phyloP scores from a whole-genome alignment of 2,888 invertebrate species.

The Chironomus tentans region DNA sequence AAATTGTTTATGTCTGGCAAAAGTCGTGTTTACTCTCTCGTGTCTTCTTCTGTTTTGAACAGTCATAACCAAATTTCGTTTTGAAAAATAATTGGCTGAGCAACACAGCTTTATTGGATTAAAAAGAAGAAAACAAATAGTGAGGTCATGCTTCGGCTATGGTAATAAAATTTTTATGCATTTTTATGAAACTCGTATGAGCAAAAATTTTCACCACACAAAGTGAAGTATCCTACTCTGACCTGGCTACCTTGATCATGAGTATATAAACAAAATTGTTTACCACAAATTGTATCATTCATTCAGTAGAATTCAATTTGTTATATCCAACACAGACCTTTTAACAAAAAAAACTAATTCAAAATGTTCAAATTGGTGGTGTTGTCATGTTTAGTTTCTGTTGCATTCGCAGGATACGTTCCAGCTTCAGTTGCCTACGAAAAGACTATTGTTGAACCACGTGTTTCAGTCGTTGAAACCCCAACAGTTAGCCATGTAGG shows the following conservation, averaged over 20 bases:
- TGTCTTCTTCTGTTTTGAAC: too few species aligned
- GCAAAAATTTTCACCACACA: too few species aligned
- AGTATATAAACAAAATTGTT: conserved; percentile 14
- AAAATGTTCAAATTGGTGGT: conserved; percentile 27
- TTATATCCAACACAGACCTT: conserved; percentile 22
- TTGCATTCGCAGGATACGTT: background rate
- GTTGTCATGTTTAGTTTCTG: conserved; percentile 17
- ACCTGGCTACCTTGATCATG: background rate
- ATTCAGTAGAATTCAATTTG: conserved; percentile 15
- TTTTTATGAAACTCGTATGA: too few species aligned
- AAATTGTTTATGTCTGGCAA: too few species aligned
- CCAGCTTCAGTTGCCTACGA: background rate
- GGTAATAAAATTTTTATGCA: too few species aligned
- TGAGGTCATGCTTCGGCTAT: too few species aligned
- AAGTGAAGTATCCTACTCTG: too few species aligned
- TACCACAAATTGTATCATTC: conserved; percentile 22
- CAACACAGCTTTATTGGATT: too few species aligned
- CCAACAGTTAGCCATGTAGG: conserved; percentile 12
- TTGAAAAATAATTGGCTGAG: too few species aligned
- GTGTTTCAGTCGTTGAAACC: background rate
- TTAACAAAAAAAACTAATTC: background rate
- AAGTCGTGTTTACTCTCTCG: too few species aligned
- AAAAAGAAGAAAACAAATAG: too few species aligned
- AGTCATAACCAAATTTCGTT: too few species aligned
- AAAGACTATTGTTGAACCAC: conserved; percentile 9